phyloP scores from a whole-genome alignment of 2,797 vertebrate genomes.

The Danio tinwini region DNA sequence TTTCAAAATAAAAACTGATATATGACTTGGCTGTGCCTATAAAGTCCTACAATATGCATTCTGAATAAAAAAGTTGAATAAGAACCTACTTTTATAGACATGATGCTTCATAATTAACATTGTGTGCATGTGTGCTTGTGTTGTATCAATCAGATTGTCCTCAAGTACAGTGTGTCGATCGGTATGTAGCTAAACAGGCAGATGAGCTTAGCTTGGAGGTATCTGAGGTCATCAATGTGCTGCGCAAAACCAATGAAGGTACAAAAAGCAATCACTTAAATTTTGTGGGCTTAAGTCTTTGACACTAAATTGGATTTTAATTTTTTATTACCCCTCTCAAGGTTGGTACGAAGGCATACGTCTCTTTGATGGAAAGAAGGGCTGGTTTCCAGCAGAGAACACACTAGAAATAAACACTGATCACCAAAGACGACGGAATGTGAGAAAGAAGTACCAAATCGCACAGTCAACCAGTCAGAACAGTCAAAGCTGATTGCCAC shows the following conservation, averaged over 20 bases:
- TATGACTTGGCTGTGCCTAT: too few relatives aligned
- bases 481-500: neutral
- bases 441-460: constrained; percentile 84
- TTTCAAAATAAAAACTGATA: too few relatives aligned
- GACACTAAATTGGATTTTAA: neutral
- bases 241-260: constrained; percentile 88
- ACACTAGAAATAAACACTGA: constrained; percentile 91
- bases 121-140: constrained; percentile 1
- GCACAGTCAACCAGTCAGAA: constrained; percentile 74
- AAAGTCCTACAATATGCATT: too few relatives aligned
- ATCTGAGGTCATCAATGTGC: constrained; percentile 80
- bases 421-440: constrained; percentile 85
- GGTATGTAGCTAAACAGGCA: constrained; percentile 79
- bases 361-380: constrained; percentile 81
- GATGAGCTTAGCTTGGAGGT: constrained; percentile 84
- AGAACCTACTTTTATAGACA: neutral
- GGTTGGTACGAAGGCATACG: constrained; percentile 87
- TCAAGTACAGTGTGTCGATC: constrained; percentile 85
- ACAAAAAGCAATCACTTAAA: neutral
- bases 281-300: neutral
- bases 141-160: constrained; percentile 82
- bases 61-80: neutral
- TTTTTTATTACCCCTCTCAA: constrained; percentile 52
- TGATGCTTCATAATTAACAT: neutral
- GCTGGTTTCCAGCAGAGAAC: constrained; percentile 84